Evolutionary conservation across 2,797 vertebrate genomes (phyloP).

Genomic region (Furcifer pardalis): DNA sequence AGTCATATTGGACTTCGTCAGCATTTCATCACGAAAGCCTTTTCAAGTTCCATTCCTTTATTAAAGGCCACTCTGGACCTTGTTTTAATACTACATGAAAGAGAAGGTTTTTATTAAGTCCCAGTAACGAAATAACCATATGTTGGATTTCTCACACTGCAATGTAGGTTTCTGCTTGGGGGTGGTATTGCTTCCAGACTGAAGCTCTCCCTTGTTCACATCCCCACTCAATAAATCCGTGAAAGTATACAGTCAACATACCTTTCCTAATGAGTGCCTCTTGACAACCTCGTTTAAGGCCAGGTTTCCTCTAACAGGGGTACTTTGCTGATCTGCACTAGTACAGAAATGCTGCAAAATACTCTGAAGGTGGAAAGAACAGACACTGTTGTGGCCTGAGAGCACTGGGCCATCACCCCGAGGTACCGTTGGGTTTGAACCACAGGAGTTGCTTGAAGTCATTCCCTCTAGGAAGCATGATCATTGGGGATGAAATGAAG

Average conservation of each 20-base stretch:
- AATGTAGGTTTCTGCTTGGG: conserved; percentile 62
- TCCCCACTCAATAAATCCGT: conserved; percentile 28
- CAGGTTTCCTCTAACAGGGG: neutral
- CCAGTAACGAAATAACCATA: conserved; percentile 67
- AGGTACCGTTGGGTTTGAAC: too few relatives aligned
- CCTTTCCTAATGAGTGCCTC: conserved; percentile 17
- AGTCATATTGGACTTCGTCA: conserved; percentile 22
- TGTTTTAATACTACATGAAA: conserved; percentile 54
- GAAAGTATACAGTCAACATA: conserved; percentile 7
- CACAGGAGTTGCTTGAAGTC: too few relatives aligned
- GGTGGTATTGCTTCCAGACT: conserved; percentile 69
- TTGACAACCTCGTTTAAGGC: neutral
- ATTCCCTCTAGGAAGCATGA: too few relatives aligned
- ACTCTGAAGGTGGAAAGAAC: neutral
- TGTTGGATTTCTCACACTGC: conserved; percentile 62
- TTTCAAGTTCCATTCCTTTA: conserved; percentile 57
- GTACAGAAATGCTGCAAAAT: neutral
- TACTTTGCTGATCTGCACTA: neutral
- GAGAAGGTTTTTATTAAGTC: conserved; percentile 57
- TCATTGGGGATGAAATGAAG: too few relatives aligned
- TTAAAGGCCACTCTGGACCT: conserved; percentile 56
- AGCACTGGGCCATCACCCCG: neutral
- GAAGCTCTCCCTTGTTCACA: conserved; percentile 18
- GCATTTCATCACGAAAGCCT: conserved; percentile 23
- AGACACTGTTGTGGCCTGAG: neutral